Base-by-base conservation (phyloP, 2,888 invertebrate species). In the Synanthedon andrenaeformis region DNA sequence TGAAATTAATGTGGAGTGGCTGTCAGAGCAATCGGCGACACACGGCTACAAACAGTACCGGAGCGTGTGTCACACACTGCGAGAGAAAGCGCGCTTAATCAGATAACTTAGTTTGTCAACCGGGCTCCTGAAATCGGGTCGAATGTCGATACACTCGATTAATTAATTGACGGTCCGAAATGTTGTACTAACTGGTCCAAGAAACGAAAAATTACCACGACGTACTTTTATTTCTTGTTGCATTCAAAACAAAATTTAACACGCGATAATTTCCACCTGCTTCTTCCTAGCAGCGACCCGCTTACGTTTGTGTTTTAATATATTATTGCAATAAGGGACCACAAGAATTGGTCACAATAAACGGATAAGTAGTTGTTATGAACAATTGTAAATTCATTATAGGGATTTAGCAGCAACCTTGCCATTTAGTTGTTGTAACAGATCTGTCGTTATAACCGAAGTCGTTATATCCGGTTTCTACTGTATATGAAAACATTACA, bases 91-190 rank as follows among this genome's bases (percentile, higher is more conserved):
- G 85, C 82, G 82, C 80, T 86, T 82, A 79, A 87, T 87, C 86
- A 86, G 87, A 86, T 85, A 87, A 84, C 79, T 82, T 79, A 82
- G 79, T 84, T 86, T 85, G 86, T 86, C 87, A 86, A 86, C 83
- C 80, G 76, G 75, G 80, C 84, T 83, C 83, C 86, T 84, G 86
- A 84, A 87, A 85, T 82, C 82, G 82, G 87, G 85, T 85, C 86
- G 82, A 82, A 80, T 82, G 84, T 86, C 85, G 85, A 84, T 85
- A 84, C 80, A 84, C 82, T 82, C 85, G 81, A 82, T 84, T 85
- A 83, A 86, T 87, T 87, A 85, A 82, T 82, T 82, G 85, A 82
- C 84, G 80, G 76, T 69, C 80, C 82, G 76, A 81, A 81, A 82
- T 78, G 70, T 75, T 76, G 71, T 76, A 71, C 73, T 76, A 82